Evolutionary conservation across 2,888 invertebrate species (phyloP).

Genomic region (Hydrotaea diabolus): DNA sequence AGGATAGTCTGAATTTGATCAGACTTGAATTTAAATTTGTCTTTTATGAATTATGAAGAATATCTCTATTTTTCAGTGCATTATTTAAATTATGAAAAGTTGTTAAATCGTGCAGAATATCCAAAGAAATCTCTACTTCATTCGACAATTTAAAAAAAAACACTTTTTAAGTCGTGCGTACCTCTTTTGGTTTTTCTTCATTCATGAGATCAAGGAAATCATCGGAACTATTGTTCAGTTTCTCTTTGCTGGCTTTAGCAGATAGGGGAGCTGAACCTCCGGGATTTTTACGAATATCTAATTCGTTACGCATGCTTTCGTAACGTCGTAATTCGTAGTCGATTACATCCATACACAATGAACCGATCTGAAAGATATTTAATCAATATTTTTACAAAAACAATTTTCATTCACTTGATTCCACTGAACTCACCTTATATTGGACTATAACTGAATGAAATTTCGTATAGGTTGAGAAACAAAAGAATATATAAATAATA

Average conservation of each 20-base stretch:
- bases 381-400: neutral
- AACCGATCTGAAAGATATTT: conserved; percentile 88
- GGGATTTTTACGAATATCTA: conserved; percentile 82
- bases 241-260: conserved; percentile 78
- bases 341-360: conserved; percentile 97
- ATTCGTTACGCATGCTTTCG: conserved; percentile 93
- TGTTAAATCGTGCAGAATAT: no score
- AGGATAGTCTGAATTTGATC: no score
- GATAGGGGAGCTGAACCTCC: conserved; percentile 75
- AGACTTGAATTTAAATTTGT: no score
- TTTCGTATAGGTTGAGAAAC: conserved; percentile 96
- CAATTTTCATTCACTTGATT: neutral
- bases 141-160: no score
- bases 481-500: conserved; percentile 97
- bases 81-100: no score
- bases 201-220: conserved; percentile 81
- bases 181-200: conserved; percentile 81
- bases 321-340: conserved; percentile 96
- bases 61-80: no score
- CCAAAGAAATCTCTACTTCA: no score
- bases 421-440: conserved; percentile 87
- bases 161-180: conserved; percentile 56
- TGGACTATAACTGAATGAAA: conserved; percentile 97
- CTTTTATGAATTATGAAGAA: no score
- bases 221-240: conserved; percentile 78